Evolutionary conservation across 2,888 invertebrate genomes (phyloP), one percentile per base, ranked within the genome.

Genomic region (Hybos culiciformis): DNA sequence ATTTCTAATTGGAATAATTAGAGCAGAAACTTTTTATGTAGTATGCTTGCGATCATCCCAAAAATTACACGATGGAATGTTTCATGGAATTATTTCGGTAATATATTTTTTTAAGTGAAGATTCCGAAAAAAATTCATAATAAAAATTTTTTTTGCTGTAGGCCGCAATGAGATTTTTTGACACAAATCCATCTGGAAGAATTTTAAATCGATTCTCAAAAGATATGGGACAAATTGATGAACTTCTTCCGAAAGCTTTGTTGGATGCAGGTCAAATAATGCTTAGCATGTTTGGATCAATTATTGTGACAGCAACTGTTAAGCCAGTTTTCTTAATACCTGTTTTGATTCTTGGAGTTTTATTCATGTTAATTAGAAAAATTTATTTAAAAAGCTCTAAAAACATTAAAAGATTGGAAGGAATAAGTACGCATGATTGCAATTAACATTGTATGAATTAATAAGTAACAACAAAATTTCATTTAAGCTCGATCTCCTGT

Each of bases 171-270:
- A 59, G 72, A 43, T 91, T 91, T 62, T 92, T 88, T 58, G 86
- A 90, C 55, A 79, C 77, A 1, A 91, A 90, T 61, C 85, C 88
- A 3, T 76, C 80, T 52, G 83, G 83, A 26, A 71, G 83, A 41
- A 83, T 91, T 48, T 69, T 91, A 36, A 72, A 72, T 50, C 62
- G 90, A 41, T 90, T 91, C 56, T 81, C 88, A 4, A 90, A 88
- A 60, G 91, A 91, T 60, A 78, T 87, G 59, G 86, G 86, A 2
- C 73, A 80, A 0, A 72, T 87, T 44, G 87, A 88, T 56, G 86
- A 87, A 56, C 66, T 80, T 38, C 60, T 86, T 34, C 83, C 84
- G 0, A 76, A 79, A 53, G 74, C 77, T 1, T 61, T 80, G 17
- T 58, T 84, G 21, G 82, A 83, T 55, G 75, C 81, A 2, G 63